A percentile compares a stretch with the other conserved stretches of the same genome.
Conservation (phyloP, 1,140 invertebrate genomes). For the Neodiprion lecontei region DNA sequence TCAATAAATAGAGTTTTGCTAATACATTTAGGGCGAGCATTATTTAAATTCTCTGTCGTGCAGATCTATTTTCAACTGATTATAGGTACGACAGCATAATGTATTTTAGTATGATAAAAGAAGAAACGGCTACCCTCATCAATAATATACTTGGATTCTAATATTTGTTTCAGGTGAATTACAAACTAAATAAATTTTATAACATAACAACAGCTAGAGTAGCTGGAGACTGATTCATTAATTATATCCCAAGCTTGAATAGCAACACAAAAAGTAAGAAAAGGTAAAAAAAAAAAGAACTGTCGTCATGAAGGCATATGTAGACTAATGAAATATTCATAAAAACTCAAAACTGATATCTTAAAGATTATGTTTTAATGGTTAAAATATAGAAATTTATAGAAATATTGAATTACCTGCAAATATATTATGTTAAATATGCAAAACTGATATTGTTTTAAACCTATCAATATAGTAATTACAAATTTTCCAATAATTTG, state of each 20-base stretch:
- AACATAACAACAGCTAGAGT: conserved; percentile 25
- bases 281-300: background rate
- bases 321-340: background rate
- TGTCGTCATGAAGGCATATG: conserved; percentile 5
- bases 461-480: too few relatives aligned
- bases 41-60: background rate
- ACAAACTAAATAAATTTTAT: conserved; percentile 31
- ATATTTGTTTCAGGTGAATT: background rate
- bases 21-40: background rate
- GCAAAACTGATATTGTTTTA: background rate
- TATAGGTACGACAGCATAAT: background rate
- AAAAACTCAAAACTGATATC: conserved; percentile 3
- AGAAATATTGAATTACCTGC: conserved; percentile 34
- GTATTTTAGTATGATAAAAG: background rate
- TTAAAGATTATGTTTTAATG: conserved; percentile 17
- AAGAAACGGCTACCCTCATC: background rate
- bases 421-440: conserved; percentile 36
- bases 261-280: conserved; percentile 14
- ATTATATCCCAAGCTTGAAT: conserved; percentile 26
- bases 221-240: conserved; percentile 26
- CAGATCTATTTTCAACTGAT: conserved; percentile 2
- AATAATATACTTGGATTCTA: background rate
- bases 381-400: conserved; percentile 30
- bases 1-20: background rate
- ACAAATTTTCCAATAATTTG: too few relatives aligned